Base-by-base conservation (phyloP, 2,888 invertebrate species). In the Hydrotaea cyrtoneurina region DNA sequence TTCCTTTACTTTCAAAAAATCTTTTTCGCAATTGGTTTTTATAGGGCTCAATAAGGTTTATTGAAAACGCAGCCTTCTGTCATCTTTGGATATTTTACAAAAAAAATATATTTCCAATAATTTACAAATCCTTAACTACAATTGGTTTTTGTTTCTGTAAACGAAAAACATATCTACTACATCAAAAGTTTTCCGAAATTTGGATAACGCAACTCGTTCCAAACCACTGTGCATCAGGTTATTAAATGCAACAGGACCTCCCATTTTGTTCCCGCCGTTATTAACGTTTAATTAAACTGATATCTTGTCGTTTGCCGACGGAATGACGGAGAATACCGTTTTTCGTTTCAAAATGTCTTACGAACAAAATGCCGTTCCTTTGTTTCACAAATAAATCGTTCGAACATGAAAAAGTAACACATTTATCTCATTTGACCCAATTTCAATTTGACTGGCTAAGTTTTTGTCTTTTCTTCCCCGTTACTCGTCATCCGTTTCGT, bases 211-310 rank as follows among this genome's bases (percentile, higher is more conserved):
- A n/a, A n/a, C n/a, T n/a, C n/a, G n/a, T n/a, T n/a, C n/a, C n/a
- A n/a, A n/a, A n/a, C n/a, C n/a, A n/a, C n/a, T n/a, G n/a, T n/a
- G n/a, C n/a, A n/a, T n/a, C n/a, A n/a, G n/a, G n/a, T n/a, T n/a
- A 66, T 82, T 73, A 31, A 82, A 80, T 62, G 72, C 19, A 73
- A 80, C 79, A 80, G 85, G 85, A 85, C 82, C 85, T 82, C 85
- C 85, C 85, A 80, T 79, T 82, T 85, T 31, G 62, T 36, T n/a
- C n/a, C n/a, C n/a, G n/a, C n/a, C 53, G 50, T 76, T 82, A 82
- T 85, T 85, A 74, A 50, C 79, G 71, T 85, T 85, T 85, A 85
- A 85, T 85, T 82, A 85, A 80, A 82, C 77, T 82, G 85, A 80
- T 79, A 85, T 74, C 82, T 82, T 85, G 85, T 82, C 59, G 15